Percentiles rank a stretch among this genome's conserved stretches.
Conservation (phyloP, 2,113 vertebrate genomes). For the Rhadina sibilatrix region DNA sequence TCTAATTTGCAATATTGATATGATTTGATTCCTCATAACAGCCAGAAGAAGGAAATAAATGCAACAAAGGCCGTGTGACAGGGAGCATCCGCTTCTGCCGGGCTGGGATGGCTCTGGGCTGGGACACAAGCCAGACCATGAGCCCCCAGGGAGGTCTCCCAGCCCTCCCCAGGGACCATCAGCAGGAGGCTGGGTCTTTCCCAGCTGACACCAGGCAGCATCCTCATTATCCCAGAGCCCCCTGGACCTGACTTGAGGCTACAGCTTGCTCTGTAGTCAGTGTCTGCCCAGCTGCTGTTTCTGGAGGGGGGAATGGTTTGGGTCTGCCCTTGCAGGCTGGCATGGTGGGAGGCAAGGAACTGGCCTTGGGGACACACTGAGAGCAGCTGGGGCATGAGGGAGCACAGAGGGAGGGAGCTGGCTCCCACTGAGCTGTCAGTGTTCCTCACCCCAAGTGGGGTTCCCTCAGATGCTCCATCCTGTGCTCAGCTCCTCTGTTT, state of each 20-base stretch:
- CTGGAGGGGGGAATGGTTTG: not conserved
- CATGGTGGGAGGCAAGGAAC: not conserved
- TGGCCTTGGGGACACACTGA: not conserved
- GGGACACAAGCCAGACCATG: not conserved
- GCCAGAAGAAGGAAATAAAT: not conserved
- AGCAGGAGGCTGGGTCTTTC: not conserved
- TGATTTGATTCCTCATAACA: not conserved
- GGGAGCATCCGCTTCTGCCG: accelerated
- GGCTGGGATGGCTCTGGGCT: not conserved
- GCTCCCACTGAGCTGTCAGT: not conserved
- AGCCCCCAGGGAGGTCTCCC: not conserved
- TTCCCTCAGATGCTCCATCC: not conserved
- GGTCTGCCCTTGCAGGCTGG: not conserved
- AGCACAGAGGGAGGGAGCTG: not conserved
- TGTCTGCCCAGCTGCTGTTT: not conserved
- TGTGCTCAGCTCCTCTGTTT: not conserved
- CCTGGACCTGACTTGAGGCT: not conserved
- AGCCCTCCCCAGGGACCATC: not conserved
- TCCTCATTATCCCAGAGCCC: not conserved
- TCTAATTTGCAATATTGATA: not conserved
- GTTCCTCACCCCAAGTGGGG: not conserved
- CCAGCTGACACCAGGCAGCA: not conserved
- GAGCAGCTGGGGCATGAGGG: not conserved
- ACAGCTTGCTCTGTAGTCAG: not conserved
- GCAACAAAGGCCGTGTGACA: not conserved